Evolutionary conservation across 2,888 invertebrate species (phyloP), one percentile per base, ranked within the genome.

Genomic region (Ochropleura leucogaster): DNA sequence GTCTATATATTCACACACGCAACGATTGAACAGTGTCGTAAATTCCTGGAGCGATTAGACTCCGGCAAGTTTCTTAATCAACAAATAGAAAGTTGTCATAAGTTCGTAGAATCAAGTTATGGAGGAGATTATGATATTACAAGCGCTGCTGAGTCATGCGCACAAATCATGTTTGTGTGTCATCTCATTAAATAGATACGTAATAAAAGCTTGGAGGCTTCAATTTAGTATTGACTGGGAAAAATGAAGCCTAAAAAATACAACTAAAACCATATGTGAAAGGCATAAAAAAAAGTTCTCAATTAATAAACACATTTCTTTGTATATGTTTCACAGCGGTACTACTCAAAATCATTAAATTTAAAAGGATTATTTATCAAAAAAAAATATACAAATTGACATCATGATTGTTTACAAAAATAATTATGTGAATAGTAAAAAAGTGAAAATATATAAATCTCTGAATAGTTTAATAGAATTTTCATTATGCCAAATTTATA

Each of bases 31-130:
- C 42, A 20, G n/a, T 20, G 30, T 53, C 78, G 85, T 89, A 87
- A 88, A 88, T 87, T 84, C 72, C 64, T 68, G 53, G 70, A 87
- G 82, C 88, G 84, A 85, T 78, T 83, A 82, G 74, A 75, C 74
- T 79, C 77, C 72, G 73, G 68, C 69, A 89, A 90, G 82, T 90
- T 90, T 87, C 84, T 72, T 87, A 88, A 90, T 90, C 89, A 87
- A 83, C 85, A 87, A 88, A 89, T 87, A 87, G 85, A 86, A 87
- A 85, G 79, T 80, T 84, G 74, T 83, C 85, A 72, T 81, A 87
- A 85, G 79, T 87, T 85, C 40, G 20, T 65, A 73, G 63, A 70
- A 77, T 68, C 53, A 68, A 70, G 62, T 72, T 73, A 75, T 66
- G 18, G 64, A 60, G 42, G 49, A 73, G 72, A 68, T 71, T 81